Evolutionary conservation across 2,888 invertebrate genomes (phyloP).

Genomic region (Xylota segnis): DNA sequence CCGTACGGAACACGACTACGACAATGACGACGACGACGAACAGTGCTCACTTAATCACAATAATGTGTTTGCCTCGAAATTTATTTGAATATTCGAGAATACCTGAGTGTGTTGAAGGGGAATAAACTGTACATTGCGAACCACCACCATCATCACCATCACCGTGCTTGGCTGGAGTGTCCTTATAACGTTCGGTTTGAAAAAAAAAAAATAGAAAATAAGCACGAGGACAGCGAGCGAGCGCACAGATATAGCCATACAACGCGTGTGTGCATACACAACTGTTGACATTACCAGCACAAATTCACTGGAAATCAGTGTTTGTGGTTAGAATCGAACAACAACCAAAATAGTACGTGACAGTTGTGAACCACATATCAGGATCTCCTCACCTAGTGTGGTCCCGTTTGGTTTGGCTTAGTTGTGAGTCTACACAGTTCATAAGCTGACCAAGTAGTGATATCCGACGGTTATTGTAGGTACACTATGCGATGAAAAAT

Average conservation of each 20-base stretch:
- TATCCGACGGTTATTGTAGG: slow-evolving; percentile 3
- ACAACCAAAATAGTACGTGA: slow-evolving; percentile 73
- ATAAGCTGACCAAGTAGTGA: slow-evolving; percentile 42
- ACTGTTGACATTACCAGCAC: slow-evolving; percentile 68
- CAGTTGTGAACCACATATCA: slow-evolving; percentile 60
- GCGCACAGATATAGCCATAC: background rate
- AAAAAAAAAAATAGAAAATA: slow-evolving; percentile 34
- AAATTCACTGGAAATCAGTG: slow-evolving; percentile 68
- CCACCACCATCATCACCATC: slow-evolving; percentile 5
- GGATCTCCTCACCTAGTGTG: slow-evolving; percentile 39
- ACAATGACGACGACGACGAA: slow-evolving; percentile 63
- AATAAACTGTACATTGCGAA: slow-evolving; percentile 50
- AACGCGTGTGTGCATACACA: slow-evolving; percentile 28
- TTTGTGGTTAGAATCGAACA: slow-evolving; percentile 71
- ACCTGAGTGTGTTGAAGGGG: slow-evolving; percentile 47
- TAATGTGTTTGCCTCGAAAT: slow-evolving; percentile 74
- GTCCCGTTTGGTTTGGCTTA: slow-evolving; percentile 44
- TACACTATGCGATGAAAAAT: slow-evolving; percentile 20
- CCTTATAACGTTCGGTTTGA: slow-evolving; percentile 43
- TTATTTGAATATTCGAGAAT: slow-evolving; percentile 73
- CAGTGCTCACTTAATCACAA: slow-evolving; percentile 76
- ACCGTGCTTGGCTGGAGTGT: slow-evolving; percentile 27
- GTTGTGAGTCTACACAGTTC: slow-evolving; percentile 21
- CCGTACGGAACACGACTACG: slow-evolving; percentile 60
- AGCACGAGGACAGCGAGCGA: slow-evolving; percentile 12